Conservation (phyloP, 1,140 invertebrate genomes). For the Brachionus rotundiformis region DNA sequence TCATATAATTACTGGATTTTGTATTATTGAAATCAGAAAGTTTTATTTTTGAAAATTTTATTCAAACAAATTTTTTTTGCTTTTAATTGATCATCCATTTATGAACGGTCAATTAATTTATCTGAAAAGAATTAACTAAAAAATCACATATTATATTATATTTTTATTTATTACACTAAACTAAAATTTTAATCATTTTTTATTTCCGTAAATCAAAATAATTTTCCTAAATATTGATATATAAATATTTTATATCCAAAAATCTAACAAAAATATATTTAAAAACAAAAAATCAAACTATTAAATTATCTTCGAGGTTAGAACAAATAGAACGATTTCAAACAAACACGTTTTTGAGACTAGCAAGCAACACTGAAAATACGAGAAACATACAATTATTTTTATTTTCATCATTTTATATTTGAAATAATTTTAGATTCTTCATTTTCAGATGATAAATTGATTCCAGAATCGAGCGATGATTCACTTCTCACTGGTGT, state of each 20-base stretch:
- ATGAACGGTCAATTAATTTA: no score
- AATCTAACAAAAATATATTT: not conserved
- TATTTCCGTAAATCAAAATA: not conserved
- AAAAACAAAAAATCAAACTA: not conserved
- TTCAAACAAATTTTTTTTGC: no score
- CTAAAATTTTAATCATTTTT: not conserved
- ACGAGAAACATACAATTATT: not conserved
- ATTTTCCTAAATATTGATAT: not conserved
- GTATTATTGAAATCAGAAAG: no score
- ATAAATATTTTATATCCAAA: not conserved
- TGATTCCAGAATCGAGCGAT: constrained; percentile 1
- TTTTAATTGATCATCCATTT: no score
- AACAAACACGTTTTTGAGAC: not conserved
- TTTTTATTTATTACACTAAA: not conserved
- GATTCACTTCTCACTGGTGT: constrained; percentile 25
- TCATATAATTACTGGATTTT: no score
- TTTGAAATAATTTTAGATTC: not conserved
- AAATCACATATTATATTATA: no score
- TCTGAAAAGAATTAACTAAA: no score
- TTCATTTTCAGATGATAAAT: constrained; percentile 18
- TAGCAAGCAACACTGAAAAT: not conserved
- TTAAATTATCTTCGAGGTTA: not conserved
- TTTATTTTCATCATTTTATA: not conserved
- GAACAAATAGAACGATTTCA: not conserved
- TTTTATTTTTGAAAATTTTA: no score